phyloP scores from a whole-genome alignment of 2,888 invertebrate species.

The Yponomeuta cagnagella region DNA sequence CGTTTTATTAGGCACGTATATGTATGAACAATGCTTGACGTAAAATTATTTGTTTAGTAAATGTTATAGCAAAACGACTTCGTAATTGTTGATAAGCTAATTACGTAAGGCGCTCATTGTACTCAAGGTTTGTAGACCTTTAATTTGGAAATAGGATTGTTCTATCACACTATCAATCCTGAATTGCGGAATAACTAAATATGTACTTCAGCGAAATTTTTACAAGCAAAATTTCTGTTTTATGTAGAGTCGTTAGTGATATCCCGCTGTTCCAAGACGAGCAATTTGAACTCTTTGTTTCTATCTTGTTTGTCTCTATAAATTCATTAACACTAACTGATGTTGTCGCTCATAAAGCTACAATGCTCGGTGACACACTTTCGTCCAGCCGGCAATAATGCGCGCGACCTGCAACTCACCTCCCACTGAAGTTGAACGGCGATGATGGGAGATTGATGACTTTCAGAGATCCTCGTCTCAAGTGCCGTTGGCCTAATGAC shows the following conservation, averaged over 20 bases:
- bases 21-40: background rate
- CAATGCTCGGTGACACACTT: background rate
- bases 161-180: background rate
- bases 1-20: background rate
- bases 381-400: background rate
- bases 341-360: background rate
- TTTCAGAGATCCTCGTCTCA: background rate
- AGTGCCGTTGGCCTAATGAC: background rate
- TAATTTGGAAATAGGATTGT: background rate
- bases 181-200: background rate
- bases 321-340: background rate
- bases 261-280: too few relatives aligned
- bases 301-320: too few relatives aligned
- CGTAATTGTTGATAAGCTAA: background rate
- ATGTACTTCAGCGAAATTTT: too few relatives aligned
- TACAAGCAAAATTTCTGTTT: too few relatives aligned
- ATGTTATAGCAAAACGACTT: background rate
- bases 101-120: background rate
- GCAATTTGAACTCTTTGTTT: too few relatives aligned
- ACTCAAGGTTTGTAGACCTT: background rate
- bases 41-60: background rate
- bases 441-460: constrained; percentile 1
- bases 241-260: too few relatives aligned
- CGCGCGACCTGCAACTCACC: background rate
- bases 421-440: background rate